Conservation (phyloP, 2,888 invertebrate genomes). For the Metellina segmentata region DNA sequence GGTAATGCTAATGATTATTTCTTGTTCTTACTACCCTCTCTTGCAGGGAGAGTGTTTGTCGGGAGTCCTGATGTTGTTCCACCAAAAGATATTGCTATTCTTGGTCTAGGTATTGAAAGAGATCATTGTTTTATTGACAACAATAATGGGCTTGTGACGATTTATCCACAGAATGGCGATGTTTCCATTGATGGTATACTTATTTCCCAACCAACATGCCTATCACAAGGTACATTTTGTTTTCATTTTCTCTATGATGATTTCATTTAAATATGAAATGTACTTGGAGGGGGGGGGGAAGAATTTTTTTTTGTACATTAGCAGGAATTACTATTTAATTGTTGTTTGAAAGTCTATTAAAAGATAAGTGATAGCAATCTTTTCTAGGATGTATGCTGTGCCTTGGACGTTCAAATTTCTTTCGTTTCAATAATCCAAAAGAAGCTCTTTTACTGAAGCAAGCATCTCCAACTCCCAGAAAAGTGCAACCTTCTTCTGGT, state of each 20-base stretch:
- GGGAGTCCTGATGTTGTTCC: slow-evolving; percentile 83
- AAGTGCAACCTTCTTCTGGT: slow-evolving; percentile 89
- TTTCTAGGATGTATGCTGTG: slow-evolving; percentile 92
- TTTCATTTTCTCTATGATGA: not conserved
- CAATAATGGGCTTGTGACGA: slow-evolving; percentile 84
- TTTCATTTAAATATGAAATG: not conserved
- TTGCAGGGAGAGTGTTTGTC: slow-evolving; percentile 90
- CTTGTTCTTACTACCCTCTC: not conserved
- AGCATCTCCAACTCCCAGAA: slow-evolving; percentile 88
- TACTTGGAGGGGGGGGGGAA: not conserved
- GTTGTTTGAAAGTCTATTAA: not conserved
- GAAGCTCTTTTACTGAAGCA: slow-evolving; percentile 93
- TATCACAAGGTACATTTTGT: slow-evolving; percentile 72
- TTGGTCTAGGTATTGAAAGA: slow-evolving; percentile 91
- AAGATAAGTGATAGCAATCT: slow-evolving; percentile 21
- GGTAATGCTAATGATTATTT: not conserved
- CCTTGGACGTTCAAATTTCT: slow-evolving; percentile 93
- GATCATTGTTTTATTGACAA: slow-evolving; percentile 94
- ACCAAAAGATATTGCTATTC: slow-evolving; percentile 90
- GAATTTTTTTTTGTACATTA: no score
- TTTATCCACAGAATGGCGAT: slow-evolving; percentile 68
- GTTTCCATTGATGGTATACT: slow-evolving; percentile 73
- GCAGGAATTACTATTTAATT: not conserved
- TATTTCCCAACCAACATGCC: slow-evolving; percentile 73
- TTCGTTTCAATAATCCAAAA: slow-evolving; percentile 95